Evolutionary conservation across 2,113 vertebrate genomes (phyloP).

Genomic region (Aramus guarauna): DNA sequence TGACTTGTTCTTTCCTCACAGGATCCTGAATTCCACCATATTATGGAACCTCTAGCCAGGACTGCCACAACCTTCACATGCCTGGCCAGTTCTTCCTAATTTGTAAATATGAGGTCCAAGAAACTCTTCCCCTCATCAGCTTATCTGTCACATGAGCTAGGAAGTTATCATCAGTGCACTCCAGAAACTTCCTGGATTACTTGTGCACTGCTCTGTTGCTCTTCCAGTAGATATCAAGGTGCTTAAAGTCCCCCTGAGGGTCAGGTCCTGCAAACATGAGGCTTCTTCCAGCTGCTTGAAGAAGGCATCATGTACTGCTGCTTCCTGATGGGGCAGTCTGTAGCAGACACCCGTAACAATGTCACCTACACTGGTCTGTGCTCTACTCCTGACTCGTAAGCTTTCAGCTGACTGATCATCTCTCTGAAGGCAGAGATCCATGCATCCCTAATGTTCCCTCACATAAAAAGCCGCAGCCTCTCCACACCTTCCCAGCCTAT

Average conservation of each 20-base stretch:
- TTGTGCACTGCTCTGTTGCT: background rate
- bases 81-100: background rate
- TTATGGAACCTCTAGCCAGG: background rate
- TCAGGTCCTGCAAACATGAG: background rate
- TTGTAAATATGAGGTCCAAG: background rate
- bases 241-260: background rate
- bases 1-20: background rate
- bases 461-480: background rate
- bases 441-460: background rate
- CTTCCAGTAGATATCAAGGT: background rate
- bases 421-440: background rate
- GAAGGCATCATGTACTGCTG: background rate
- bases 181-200: background rate
- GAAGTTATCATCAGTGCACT: background rate
- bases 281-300: background rate
- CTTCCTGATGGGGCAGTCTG: background rate
- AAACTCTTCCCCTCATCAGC: background rate
- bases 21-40: background rate
- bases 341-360: background rate
- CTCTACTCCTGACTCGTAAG: background rate
- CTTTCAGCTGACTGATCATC: background rate
- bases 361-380: background rate
- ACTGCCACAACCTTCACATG: background rate
- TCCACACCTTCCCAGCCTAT: background rate
- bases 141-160: background rate